These are phyloP conservation scores for Rostratula benghalensis DNA, from an alignment of 2,113 vertebrate genomes.

Conservation along the genomic window DNA sequence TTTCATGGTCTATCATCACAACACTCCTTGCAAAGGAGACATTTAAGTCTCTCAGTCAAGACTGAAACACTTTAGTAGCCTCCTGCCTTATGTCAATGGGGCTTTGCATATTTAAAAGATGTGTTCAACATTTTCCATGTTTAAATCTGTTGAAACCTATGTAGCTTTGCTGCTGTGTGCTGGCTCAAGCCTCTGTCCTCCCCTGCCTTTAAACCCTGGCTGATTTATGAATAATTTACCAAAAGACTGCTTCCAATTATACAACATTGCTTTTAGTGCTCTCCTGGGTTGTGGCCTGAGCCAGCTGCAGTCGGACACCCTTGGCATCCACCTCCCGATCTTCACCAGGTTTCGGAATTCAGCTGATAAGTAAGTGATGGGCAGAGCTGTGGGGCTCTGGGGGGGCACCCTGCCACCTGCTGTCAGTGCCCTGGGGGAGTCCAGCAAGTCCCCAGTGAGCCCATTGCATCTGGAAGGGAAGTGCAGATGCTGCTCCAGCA, in stretches of 20 bases:
- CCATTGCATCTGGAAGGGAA: background rate
- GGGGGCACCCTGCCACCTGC: fast-evolving
- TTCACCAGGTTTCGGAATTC: constrained; percentile 57
- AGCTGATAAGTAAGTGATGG: constrained; percentile 33
- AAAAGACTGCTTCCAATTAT: background rate
- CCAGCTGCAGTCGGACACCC: constrained; percentile 43
- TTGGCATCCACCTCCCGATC: constrained; percentile 4
- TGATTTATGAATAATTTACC: constrained; percentile 25
- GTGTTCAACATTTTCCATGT: background rate
- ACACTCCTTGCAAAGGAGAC: background rate
- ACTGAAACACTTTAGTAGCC: background rate
- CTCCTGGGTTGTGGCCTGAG: constrained; percentile 54
- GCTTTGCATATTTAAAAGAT: background rate
- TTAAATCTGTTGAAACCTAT: background rate
- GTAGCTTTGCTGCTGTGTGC: background rate
- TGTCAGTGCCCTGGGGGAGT: fast-evolving
- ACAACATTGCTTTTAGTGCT: constrained; percentile 32
- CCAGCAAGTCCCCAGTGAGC: fast-evolving
- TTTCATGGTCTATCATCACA: background rate
- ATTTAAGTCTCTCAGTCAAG: background rate
- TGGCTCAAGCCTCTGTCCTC: background rate
- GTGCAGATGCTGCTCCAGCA: background rate
- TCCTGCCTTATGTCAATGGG: background rate
- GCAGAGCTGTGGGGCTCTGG: background rate
- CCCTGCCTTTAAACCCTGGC: background rate